Evolutionary conservation across 2,113 vertebrate genomes (phyloP), one percentile per base, ranked within the genome.

Genomic region (Melierax canorus): DNA sequence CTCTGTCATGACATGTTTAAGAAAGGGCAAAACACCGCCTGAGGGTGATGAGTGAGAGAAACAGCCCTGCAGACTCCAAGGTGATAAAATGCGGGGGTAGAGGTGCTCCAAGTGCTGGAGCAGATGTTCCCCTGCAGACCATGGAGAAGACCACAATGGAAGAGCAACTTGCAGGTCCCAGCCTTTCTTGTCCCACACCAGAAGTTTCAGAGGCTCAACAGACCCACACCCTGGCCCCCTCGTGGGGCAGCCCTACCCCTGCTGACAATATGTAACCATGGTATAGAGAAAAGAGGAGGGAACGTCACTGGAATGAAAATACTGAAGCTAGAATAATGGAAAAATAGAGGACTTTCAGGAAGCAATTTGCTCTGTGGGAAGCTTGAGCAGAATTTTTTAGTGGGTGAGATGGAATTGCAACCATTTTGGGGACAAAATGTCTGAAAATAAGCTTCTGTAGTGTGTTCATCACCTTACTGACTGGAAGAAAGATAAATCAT

Each of bases 181-280:
- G 17, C 5, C 17, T 58, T 27, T 15, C 20, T 84, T 67, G 4
- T 18, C 17, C 16, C 38, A 39, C 6, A 63, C 1, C 16, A 74
- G 29, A 60, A 50, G 6, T 74, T 55, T 77, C 48, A 77, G 45
- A 15, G 12, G 5, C 8, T 68, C 21, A 68, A 1, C 8, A 10
- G 27, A 59, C 7, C 5, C 10, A 29, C 7, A 36, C 4, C 3
- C 29, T 62, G 36, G 1, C 1, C 2, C 13, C 4, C 2, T 76
- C n/a, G 26, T 6, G 18, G 19, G 15, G 18, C 11, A 63, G 10
- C 39, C 15, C 13, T 46, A 24, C 7, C 10, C 5, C 30, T 51
- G 26, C 30, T 51, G 36, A 56, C 8, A 41, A 1, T 18, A 24
- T 17, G 4, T n/a, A 75, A 53, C 23, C 23, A 39, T 3, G 2